Percentiles rank a stretch among this genome's conserved stretches.
These are phyloP conservation scores for Orchestia grillus DNA, from an alignment of 1,140 invertebrate species.

Conservation along the genomic window DNA sequence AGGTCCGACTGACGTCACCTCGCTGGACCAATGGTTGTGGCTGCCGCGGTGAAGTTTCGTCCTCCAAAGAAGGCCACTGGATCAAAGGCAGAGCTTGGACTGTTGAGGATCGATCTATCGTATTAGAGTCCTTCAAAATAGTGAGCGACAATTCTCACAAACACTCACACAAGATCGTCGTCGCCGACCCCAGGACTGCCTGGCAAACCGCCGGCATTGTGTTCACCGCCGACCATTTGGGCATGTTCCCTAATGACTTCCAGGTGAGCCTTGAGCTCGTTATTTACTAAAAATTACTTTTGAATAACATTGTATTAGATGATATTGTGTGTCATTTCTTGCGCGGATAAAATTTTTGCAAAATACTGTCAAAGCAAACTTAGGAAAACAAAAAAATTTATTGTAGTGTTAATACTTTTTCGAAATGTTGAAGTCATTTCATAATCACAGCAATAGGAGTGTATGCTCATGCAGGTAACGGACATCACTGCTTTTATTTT, in stretches of 20 bases:
- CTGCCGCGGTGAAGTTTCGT: background rate
- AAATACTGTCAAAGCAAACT: no score
- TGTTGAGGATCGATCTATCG: background rate
- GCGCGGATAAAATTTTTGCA: no score
- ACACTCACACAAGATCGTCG: constrained; percentile 4
- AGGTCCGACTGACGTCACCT: background rate
- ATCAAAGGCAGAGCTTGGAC: background rate
- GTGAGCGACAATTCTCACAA: background rate
- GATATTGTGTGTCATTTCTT: no score
- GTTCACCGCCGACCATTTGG: constrained; percentile 22
- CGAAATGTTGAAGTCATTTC: no score
- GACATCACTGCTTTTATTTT: no score
- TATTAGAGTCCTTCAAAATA: background rate
- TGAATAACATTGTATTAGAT: no score
- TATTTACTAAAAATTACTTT: background rate
- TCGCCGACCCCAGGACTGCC: background rate
- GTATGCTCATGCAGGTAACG: no score
- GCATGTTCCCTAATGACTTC: background rate
- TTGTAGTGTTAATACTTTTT: no score
- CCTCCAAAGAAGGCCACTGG: background rate
- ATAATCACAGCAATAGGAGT: no score
- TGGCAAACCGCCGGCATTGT: background rate
- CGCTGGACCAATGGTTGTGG: background rate
- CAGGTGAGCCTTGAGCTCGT: background rate
- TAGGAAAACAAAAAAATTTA: no score